Evolutionary conservation across 2,113 vertebrate species (phyloP).

Genomic region (Caretta caretta): DNA sequence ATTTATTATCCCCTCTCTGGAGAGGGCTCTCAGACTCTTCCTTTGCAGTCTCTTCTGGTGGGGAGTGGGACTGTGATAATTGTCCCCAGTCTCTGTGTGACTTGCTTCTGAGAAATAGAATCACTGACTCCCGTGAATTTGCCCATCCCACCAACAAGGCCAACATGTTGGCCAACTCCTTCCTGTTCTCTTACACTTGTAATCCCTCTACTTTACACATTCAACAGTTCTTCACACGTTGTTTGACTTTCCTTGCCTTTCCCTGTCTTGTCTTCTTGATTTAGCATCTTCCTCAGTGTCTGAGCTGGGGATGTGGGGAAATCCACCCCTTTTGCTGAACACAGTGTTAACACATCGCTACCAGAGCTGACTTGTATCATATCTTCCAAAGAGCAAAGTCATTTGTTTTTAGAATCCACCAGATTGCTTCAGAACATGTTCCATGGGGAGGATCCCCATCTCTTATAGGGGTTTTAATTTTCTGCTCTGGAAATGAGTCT

Average conservation of each 20-base stretch:
- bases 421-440: slow-evolving; percentile 38
- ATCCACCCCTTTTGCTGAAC: neutral
- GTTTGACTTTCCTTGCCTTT: neutral
- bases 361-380: slow-evolving; percentile 15
- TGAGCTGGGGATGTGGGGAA: slow-evolving; percentile 8
- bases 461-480: neutral
- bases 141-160: neutral
- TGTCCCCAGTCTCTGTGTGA: neutral
- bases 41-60: neutral
- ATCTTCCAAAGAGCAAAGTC: slow-evolving; percentile 33
- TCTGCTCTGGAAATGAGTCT: slow-evolving; percentile 27
- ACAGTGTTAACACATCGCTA: neutral
- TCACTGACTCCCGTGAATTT: neutral
- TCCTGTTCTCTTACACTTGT: neutral
- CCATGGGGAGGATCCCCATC: neutral
- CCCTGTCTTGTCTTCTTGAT: neutral
- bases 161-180: neutral
- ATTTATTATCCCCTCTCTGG: neutral
- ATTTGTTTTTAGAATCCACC: slow-evolving; percentile 25
- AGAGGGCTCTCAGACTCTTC: neutral
- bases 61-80: neutral
- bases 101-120: neutral
- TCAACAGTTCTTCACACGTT: neutral
- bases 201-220: neutral
- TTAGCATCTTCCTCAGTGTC: neutral